Base-by-base conservation (phyloP, 2,888 invertebrate species). In the Thymelicus sylvestris region DNA sequence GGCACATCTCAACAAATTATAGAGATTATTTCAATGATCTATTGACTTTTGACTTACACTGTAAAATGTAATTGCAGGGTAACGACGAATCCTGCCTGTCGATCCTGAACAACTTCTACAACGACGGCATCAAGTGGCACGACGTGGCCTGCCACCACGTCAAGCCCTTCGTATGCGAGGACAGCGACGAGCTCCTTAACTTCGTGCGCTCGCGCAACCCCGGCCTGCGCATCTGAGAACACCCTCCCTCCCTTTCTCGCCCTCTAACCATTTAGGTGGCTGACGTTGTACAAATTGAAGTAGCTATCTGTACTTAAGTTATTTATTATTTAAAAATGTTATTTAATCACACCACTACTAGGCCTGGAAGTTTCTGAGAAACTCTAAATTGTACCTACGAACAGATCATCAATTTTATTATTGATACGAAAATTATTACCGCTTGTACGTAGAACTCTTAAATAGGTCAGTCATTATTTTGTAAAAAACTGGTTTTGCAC, bases 61-160 rank as follows among this genome's bases (percentile, higher is more conserved):
- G 7, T 24, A 0, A 48, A 7, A n/a, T 7, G 6, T 31, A 13
- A 24, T 48, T 24, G 0, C 89, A 96, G 96, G 98, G 98, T 77
- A 98, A 98, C 85, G 98, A 98, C 86, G 98, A 98, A 92, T 97
- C 98, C 57, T 98, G 98, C 86, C 87, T 98, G 82, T 97, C 98
- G 70, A 97, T 98, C 79, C 92, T 98, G 84, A 98, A 98, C 94
- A 98, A 98, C 90, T 98, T 98, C 95, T 98, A 98, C 95, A 97
- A 97, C 85, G 97, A 97, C 84, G 97, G 97, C 74, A 94, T 97
- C 83, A 97, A 97, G 88, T 97, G 97, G 97, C 97, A 97, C 93
- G 97, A 97, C 85, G 97, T 97, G 48, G 97, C 97, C 77, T 97
- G 97, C 86, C 97, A 97, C 87, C 97, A 97, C 89, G 95, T 97